Evolutionary conservation across 53 echinoderm and acorn worm genomes (phyloP).

Genomic region (Mesocentrotus franciscanus): DNA sequence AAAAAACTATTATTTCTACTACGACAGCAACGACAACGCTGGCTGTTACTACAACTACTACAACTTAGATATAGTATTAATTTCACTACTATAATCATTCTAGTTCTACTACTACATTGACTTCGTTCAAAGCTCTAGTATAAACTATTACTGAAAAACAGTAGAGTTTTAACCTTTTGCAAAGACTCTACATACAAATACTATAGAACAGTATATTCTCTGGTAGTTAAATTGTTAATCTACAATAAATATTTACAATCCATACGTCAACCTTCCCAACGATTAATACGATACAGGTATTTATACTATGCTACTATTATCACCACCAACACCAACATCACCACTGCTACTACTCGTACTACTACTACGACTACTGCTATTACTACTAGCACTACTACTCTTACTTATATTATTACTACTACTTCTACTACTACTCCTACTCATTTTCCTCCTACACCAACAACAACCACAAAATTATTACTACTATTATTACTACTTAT

Average conservation of each 20-base stretch:
- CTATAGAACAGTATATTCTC: too few species aligned
- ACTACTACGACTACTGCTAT: conserved; percentile 46
- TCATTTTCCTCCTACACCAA: neutral
- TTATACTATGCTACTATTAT: neutral
- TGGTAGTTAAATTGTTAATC: too few species aligned
- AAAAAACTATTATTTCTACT: too few species aligned
- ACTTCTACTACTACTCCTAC: conserved; percentile 24
- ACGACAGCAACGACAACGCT: too few species aligned
- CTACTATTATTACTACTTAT: neutral
- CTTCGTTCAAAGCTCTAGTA: too few species aligned
- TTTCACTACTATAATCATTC: neutral
- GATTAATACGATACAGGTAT: neutral
- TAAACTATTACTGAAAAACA: too few species aligned
- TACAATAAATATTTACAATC: too few species aligned
- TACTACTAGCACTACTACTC: conserved; percentile 46
- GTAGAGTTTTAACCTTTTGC: too few species aligned
- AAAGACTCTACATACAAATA: too few species aligned
- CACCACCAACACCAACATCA: neutral
- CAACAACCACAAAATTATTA: neutral
- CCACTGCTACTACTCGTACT: neutral
- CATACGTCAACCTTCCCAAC: too few species aligned
- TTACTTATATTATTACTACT: neutral
- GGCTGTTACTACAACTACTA: neutral
- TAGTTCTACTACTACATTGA: neutral
- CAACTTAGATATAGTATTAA: neutral